Evolutionary conservation across 2,113 vertebrate species (phyloP), one percentile per base, ranked within the genome.

Genomic region (Prunella fulvescens): DNA sequence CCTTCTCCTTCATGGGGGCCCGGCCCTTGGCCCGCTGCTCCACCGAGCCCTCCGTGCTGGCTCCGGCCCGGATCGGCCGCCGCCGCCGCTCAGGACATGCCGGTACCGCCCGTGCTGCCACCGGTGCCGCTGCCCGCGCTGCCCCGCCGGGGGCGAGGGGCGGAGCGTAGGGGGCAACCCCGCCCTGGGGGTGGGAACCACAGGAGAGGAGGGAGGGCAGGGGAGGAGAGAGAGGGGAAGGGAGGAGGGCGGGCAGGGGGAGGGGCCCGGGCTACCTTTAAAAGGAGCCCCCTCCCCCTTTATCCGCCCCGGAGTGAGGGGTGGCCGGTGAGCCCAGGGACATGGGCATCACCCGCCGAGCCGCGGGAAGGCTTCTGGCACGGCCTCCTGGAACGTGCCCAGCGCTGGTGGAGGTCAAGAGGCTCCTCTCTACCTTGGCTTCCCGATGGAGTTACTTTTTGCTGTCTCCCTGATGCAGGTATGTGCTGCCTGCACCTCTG

Each of bases 1-100:
- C 99, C 98, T 98, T 98, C 97, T 99, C 98, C 98, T 98, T 98
- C 98, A 99, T 99, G 93, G 98, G 98, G 97, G 98, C 98, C 98
- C 99, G 98, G 94, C 98, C 98, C 98, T 99, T 99, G 78, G 98
- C 98, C 97, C 99, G 98, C 97, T 99, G 98, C 98, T 99, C 99
- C 98, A 99, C 98, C 97, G 97, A 98, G 98, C 98, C 98, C 98
- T 98, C 98, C 98, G 98, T 99, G 97, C 98, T 98, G 98, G 98
- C 97, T 90, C 93, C 80, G 92, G 96, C 95, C 73, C 95, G 90
- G 96, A 93, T 90, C 94, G 95, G 96, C 94, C 94, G 86, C 89
- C 96, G 96, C 96, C 95, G 91, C 91, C 91, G 76, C 92, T 92
- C 94, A 93, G 67, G 88, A 90, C 92, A 90, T 88, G 62, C 86